Evolutionary conservation across 2,113 vertebrate genomes (phyloP), one percentile per base, ranked within the genome.

Genomic region (Hippoglossus stenolepis): DNA sequence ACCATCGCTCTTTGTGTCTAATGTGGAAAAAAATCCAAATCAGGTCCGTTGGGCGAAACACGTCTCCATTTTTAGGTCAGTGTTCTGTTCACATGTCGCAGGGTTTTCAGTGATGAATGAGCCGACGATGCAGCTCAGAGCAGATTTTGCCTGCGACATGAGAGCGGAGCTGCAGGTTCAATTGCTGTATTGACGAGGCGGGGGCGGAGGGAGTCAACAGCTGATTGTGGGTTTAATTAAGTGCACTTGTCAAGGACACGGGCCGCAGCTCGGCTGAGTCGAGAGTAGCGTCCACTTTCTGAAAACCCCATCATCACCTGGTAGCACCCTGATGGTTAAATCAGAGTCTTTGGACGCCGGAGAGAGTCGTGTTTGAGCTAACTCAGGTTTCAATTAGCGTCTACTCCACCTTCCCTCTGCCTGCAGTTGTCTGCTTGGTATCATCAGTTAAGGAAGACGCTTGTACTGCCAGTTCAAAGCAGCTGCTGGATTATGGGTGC

Each of bases 201-300:
- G 7, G 14, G 7, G 38, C 2, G 38, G 38, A 40, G 38, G 47
- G 1, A 10, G 47, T 49, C 47, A 82, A 65, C 90, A 83, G 79
- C 81, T 89, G 80, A 91, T 90, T 80, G 73, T 26, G 15, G 65
- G 59, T 88, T 88, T 85, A 90, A 88, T 87, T 85, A 90, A 88
- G 57, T 79, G 64, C 38, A 78, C 70, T 76, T 69, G 85, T 86
- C 79, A 90, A 87, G 87, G 89, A 80, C 87, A 3, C 47, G 2
- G 47, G 77, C 67, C 35, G 80, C 47, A 18, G 17, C 49, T 56
- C n/a, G 12, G 53, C 53, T 21, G 20, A n/a, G 53, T 56, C 2
- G 0, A 56, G 53, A 21, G 49, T 51, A 20, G 20, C 18, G 7
- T 51, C 49, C 49, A 45, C 43, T 51, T 20, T 20, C 49, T 51